phyloP scores from a whole-genome alignment of 2,888 invertebrate genomes.

The Agonopterix subpropinquella region DNA sequence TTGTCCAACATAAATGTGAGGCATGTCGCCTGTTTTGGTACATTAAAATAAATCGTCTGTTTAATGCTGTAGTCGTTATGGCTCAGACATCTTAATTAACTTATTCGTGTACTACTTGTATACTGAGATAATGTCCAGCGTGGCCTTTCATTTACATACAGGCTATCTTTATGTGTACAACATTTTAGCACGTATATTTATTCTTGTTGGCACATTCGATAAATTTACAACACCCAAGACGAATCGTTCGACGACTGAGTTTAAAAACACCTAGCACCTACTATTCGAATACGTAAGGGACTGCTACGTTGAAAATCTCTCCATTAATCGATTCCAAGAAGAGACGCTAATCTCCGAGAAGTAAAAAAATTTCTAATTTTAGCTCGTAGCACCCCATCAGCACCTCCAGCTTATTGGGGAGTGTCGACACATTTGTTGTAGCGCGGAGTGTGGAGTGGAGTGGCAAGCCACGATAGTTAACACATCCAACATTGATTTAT shows the following conservation, averaged over 20 bases:
- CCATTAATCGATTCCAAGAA: background rate
- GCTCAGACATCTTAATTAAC: conserved; percentile 36
- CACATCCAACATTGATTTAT: conserved; percentile 56
- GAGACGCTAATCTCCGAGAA: background rate
- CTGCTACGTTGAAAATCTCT: too few relatives aligned
- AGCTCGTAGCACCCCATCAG: conserved; percentile 30
- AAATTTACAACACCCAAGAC: too few relatives aligned
- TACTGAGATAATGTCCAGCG: conserved; percentile 1
- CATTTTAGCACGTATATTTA: background rate
- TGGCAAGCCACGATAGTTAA: conserved; percentile 41
- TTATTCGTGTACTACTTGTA: conserved; percentile 23
- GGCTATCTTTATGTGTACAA: conserved; percentile 4
- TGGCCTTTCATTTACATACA: conserved; percentile 11
- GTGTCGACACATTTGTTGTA: conserved; percentile 61
- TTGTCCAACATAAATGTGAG: conserved; percentile 28
- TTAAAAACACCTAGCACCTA: too few relatives aligned
- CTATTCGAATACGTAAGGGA: too few relatives aligned
- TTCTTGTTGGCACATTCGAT: background rate
- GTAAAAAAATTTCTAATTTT: conserved; percentile 17
- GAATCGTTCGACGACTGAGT: too few relatives aligned
- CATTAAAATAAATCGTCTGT: conserved; percentile 41
- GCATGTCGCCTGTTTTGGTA: conserved; percentile 22
- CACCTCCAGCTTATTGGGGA: conserved; percentile 37
- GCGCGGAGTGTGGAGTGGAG: conserved; percentile 19
- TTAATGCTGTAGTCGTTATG: conserved; percentile 36